phyloP scores from a whole-genome alignment of 2,113 vertebrate genomes.

The Pluvianellus socialis region DNA sequence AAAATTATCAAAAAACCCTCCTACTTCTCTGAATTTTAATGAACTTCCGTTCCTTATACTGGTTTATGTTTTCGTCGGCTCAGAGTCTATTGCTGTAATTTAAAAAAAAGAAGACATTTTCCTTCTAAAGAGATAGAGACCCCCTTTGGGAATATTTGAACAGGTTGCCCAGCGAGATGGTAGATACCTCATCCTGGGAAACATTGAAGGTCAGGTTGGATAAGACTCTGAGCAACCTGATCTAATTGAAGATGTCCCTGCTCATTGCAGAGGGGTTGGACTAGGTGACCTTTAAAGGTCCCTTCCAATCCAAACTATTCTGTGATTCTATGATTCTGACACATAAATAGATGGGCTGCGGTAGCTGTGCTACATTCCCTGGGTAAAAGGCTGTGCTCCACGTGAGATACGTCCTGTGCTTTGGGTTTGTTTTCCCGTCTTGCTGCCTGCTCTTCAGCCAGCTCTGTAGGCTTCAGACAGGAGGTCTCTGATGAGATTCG shows the following conservation, averaged over 20 bases:
- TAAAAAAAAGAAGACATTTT: neutral
- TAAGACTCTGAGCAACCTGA: neutral
- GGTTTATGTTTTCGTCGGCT: neutral
- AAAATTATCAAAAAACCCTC: neutral
- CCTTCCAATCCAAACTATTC: neutral
- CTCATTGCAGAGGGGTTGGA: neutral
- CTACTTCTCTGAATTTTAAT: neutral
- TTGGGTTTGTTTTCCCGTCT: neutral
- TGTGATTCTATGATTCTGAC: neutral
- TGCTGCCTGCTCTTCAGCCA: neutral
- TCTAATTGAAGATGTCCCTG: neutral
- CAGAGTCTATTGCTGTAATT: neutral
- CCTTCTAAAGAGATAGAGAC: neutral
- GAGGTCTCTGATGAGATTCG: neutral
- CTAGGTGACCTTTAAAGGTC: neutral
- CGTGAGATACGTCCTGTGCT: accelerated
- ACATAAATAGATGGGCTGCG: neutral
- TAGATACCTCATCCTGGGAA: neutral
- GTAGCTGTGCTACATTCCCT: neutral
- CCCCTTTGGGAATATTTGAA: neutral
- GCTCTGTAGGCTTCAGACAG: neutral
- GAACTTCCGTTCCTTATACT: neutral
- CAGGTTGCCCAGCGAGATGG: neutral
- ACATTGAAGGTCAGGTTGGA: neutral
- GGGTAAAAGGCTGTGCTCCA: neutral